Evolutionary conservation across 2,797 vertebrate genomes (phyloP).

Genomic region (Cirrhinus mrigala): DNA sequence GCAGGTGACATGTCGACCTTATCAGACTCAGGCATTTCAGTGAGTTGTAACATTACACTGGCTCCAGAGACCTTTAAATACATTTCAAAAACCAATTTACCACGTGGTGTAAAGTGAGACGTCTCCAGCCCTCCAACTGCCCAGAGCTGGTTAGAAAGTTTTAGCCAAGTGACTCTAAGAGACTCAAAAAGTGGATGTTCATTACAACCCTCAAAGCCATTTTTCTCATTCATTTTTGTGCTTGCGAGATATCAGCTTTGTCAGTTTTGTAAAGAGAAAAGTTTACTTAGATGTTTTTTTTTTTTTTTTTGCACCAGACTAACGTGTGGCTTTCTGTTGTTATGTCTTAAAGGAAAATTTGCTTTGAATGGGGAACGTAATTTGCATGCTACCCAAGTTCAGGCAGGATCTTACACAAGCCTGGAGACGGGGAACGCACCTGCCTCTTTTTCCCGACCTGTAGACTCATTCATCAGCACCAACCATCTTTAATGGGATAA

Average conservation of each 20-base stretch:
- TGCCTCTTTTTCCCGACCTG: slow-evolving; percentile 73
- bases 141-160: slow-evolving; percentile 63
- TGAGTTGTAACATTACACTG: slow-evolving; percentile 74
- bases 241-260: neutral
- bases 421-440: slow-evolving; percentile 63
- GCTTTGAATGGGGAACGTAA: slow-evolving; percentile 86
- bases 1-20: slow-evolving; percentile 60
- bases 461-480: slow-evolving; percentile 62
- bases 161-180: slow-evolving; percentile 63
- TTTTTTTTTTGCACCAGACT: slow-evolving; percentile 45
- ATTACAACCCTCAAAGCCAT: slow-evolving; percentile 25
- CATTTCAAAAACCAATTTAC: slow-evolving; percentile 67
- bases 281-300: slow-evolving; percentile 3
- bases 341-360: slow-evolving; percentile 67
- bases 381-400: slow-evolving; percentile 82
- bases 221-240: slow-evolving; percentile 40
- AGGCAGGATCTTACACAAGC: slow-evolving; percentile 78
- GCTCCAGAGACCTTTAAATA: slow-evolving; percentile 82
- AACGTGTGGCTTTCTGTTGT: slow-evolving; percentile 70
- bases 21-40: slow-evolving; percentile 59
- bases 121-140: slow-evolving; percentile 57
- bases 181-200: slow-evolving; percentile 34
- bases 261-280: slow-evolving; percentile 57
- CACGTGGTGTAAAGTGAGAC: slow-evolving; percentile 85
- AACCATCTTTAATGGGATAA: slow-evolving; percentile 83